Base-by-base conservation (phyloP, 2,888 invertebrate species). In the Podotricha telesiphe region DNA sequence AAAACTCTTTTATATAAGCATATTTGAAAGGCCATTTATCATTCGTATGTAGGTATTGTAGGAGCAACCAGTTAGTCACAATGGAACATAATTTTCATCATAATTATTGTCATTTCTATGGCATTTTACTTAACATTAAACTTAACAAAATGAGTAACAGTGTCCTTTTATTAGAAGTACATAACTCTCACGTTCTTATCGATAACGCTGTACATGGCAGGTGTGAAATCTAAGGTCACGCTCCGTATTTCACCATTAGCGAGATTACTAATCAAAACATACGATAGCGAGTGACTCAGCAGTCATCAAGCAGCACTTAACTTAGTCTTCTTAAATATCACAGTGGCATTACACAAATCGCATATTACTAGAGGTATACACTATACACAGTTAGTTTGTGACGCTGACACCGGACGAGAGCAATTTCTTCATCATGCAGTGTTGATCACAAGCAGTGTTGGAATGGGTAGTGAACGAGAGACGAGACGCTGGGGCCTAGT, bases 371-470 rank as follows among this genome's bases (percentile, higher is more conserved):
- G 74, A 68, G 72, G 74, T 71, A 68, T 70, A 70, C 40, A 58
- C 51, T 69, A 74, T 72, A 75, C 77, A 78, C 81, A 81, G 78
- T 81, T 82, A 86, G 73, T 82, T 85, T 85, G 87, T 84, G 86
- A 86, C 83, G 79, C 79, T 78, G 82, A 83, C 86, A 87, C 89
- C 89, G 90, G 91, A 91, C 82, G 86, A 85, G 78, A 81, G 83
- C 82, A 88, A 89, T 91, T 87, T 87, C 83, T 86, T 86, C 85
- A 88, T 88, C 81, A 78, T 75, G 79, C 78, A 78, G 82, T 77
- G 88, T 85, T 82, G 85, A 88, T 90, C 88, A 88, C 89, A 87
- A 88, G 88, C 89, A 86, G 86, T 87, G 83, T 77, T 85, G 89
- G 88, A 88, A 88, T 87, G 87, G 84, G 80, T 77, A 75, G 74